These are phyloP conservation scores for Machimus rusticus DNA, from an alignment of 2,888 invertebrate species.

Conservation along the genomic window DNA sequence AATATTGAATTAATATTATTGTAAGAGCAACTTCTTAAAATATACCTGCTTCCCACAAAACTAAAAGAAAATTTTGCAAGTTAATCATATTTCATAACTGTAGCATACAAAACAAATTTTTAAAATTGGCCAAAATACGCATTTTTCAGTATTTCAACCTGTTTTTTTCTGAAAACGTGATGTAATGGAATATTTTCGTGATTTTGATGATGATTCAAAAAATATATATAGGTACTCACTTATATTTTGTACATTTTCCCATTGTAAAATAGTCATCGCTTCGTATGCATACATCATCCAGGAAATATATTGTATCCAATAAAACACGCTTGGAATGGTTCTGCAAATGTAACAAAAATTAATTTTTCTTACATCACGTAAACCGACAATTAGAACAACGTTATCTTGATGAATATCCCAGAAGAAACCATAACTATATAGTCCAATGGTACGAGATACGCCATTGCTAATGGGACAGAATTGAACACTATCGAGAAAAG, in stretches of 20 bases:
- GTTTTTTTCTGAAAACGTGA: too few species aligned
- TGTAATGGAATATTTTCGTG: too few species aligned
- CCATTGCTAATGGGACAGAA: conserved; percentile 80
- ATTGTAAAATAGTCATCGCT: conserved; percentile 81
- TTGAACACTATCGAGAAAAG: conserved; percentile 87
- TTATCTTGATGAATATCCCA: conserved; percentile 82
- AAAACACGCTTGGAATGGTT: conserved; percentile 73
- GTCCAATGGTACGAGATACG: conserved; percentile 85
- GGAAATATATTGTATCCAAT: conserved; percentile 81
- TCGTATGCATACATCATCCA: conserved; percentile 90
- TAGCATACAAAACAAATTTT: too few species aligned
- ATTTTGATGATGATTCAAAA: too few species aligned
- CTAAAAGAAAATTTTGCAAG: too few species aligned
- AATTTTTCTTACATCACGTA: neutral
- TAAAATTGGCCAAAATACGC: too few species aligned
- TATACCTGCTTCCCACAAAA: too few species aligned
- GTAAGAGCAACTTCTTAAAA: too few species aligned
- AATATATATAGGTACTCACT: too few species aligned
- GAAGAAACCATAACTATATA: conserved; percentile 87
- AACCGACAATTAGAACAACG: conserved; percentile 64
- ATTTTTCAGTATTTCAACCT: too few species aligned
- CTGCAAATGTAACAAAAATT: conserved; percentile 60
- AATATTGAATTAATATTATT: too few species aligned
- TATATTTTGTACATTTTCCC: conserved; percentile 72
- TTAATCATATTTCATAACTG: too few species aligned